Conservation (phyloP, 2,797 vertebrate species). For the Catharus ustulatus region DNA sequence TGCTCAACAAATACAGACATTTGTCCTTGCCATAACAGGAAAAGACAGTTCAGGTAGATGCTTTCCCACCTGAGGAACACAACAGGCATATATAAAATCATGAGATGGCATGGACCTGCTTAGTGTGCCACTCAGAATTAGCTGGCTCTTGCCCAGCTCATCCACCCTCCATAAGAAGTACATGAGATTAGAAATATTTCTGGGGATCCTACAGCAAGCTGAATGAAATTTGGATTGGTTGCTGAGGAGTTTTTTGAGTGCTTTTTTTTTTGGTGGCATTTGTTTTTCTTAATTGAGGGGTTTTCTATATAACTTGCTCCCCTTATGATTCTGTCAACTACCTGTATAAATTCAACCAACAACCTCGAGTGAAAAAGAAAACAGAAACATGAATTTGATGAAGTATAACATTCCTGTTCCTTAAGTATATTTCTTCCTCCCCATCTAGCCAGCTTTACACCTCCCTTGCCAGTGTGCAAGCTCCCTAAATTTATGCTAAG, state of each 20-base stretch:
- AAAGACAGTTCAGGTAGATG: not conserved
- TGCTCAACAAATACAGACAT: not conserved
- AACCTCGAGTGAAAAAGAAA: not conserved
- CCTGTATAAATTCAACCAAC: not conserved
- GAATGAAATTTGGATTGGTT: not conserved
- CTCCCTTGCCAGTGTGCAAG: not conserved
- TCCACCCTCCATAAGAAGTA: not conserved
- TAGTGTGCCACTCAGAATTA: not conserved
- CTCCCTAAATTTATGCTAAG: not conserved
- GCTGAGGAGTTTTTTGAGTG: not conserved
- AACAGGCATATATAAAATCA: not conserved
- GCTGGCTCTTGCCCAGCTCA: not conserved
- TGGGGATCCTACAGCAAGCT: not conserved
- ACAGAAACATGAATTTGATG: not conserved
- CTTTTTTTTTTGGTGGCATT: not conserved
- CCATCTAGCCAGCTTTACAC: not conserved
- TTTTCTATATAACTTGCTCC: not conserved
- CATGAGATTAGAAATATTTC: not conserved
- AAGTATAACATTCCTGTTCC: not conserved
- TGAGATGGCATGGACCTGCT: not conserved
- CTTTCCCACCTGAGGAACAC: not conserved
- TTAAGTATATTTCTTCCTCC: not conserved
- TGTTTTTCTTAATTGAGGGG: rapidly evolving
- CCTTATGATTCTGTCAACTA: not conserved
- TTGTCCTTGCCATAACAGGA: not conserved